Conservation (phyloP, 2,113 vertebrate species). For the Rhea americana region DNA sequence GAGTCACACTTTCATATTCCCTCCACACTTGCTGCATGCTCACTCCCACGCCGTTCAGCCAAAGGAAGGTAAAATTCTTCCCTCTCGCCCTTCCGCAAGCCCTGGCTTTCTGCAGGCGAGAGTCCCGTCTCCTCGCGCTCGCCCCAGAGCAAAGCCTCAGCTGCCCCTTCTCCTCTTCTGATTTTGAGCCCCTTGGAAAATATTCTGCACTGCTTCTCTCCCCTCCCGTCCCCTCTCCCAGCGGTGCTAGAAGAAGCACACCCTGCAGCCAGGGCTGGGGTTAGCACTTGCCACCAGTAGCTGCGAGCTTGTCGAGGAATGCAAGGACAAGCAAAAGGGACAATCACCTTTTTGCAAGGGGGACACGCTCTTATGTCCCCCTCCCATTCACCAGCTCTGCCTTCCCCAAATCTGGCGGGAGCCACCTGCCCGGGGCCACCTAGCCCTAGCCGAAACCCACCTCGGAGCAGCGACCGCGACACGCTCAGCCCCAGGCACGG, state of each 20-base stretch:
- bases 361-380: neutral
- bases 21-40: neutral
- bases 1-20: neutral
- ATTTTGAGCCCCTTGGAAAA: neutral
- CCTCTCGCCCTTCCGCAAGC: neutral
- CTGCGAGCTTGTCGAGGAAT: neutral
- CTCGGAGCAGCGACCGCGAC: no score
- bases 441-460: no score
- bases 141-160: neutral
- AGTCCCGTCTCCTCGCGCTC: neutral
- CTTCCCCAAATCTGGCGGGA: neutral
- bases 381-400: neutral
- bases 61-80: neutral
- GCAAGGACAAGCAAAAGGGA: neutral
- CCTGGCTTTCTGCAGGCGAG: neutral
- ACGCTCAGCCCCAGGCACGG: no score
- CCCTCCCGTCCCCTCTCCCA: neutral
- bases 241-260: neutral
- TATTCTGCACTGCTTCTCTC: neutral
- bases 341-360: neutral
- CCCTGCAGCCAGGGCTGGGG: neutral
- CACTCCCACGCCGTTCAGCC: neutral
- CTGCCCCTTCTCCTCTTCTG: neutral
- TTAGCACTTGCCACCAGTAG: accelerated
- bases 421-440: neutral